Percentiles rank a stretch among this genome's conserved stretches.
phyloP scores from a whole-genome alignment of 2,888 invertebrate genomes.

The Drosophila prostipennis region DNA sequence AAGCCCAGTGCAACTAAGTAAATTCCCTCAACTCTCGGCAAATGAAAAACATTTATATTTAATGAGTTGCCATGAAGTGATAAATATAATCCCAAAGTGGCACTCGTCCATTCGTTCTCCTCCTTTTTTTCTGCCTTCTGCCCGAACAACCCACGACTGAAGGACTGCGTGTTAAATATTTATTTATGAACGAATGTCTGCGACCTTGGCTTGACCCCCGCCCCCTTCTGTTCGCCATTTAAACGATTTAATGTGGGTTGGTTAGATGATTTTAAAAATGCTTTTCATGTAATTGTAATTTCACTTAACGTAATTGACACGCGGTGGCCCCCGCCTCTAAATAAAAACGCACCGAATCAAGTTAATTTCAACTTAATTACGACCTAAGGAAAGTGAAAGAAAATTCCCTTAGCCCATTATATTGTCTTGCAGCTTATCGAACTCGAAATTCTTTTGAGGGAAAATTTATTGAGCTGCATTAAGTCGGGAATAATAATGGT shows the following conservation, averaged over 20 bases:
- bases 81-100: slow-evolving; percentile 36
- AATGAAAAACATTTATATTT: slow-evolving; percentile 42
- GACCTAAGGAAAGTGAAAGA: slow-evolving; percentile 64
- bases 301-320: slow-evolving; percentile 72
- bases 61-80: slow-evolving; percentile 45
- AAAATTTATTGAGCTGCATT: slow-evolving; percentile 57
- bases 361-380: slow-evolving; percentile 58
- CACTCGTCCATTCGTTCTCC: slow-evolving; percentile 16
- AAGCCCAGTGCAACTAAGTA: slow-evolving; percentile 17
- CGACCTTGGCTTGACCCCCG: slow-evolving; percentile 35
- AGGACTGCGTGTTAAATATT: slow-evolving; percentile 65
- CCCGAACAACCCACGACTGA: slow-evolving; percentile 10
- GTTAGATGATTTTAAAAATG: slow-evolving; percentile 41
- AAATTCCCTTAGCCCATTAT: slow-evolving; percentile 58
- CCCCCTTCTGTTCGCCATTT: not conserved
- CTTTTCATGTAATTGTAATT: slow-evolving; percentile 60
- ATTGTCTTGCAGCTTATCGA: slow-evolving; percentile 45
- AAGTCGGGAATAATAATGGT: slow-evolving; percentile 41
- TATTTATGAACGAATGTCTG: slow-evolving; percentile 60
- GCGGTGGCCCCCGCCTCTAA: slow-evolving; percentile 26
- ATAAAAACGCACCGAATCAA: slow-evolving; percentile 34
- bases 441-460: slow-evolving; percentile 53
- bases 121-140: not conserved
- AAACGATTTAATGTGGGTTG: slow-evolving; percentile 25
- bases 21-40: slow-evolving; percentile 21